These are phyloP conservation scores for Ligdia adustata DNA, from an alignment of 2,888 invertebrate genomes.

Conservation along the genomic window DNA sequence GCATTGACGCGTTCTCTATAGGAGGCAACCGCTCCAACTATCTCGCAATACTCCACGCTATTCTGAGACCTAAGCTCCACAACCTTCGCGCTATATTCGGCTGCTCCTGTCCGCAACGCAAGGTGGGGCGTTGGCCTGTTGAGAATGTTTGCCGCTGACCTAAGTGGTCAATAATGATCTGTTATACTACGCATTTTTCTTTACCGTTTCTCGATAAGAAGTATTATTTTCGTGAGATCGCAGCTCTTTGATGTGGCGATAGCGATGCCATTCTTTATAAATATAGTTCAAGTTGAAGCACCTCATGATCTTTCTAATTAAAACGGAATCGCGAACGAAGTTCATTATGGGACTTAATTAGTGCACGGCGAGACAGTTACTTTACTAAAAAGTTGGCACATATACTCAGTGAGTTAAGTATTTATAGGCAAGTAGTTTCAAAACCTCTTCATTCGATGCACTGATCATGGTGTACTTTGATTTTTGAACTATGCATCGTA, in stretches of 20 bases:
- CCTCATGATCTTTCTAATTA: conserved; percentile 61
- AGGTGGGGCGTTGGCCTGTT: conserved; percentile 77
- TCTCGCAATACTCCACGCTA: conserved; percentile 44
- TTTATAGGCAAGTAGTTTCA: too few relatives aligned
- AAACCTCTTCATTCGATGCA: conserved; percentile 34
- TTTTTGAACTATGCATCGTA: too few relatives aligned
- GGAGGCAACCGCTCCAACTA: conserved; percentile 54
- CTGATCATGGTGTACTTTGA: too few relatives aligned
- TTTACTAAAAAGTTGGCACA: conserved; percentile 57
- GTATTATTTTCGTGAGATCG: conserved; percentile 45
- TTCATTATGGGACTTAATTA: conserved; percentile 73
- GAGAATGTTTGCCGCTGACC: conserved; percentile 81
- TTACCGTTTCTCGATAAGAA: conserved; percentile 57
- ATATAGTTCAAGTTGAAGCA: conserved; percentile 42
- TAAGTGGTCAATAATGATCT: conserved; percentile 81
- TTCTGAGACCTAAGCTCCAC: conserved; percentile 49
- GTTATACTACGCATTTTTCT: conserved; percentile 67
- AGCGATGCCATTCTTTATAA: conserved; percentile 40
- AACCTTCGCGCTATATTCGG: conserved; percentile 51
- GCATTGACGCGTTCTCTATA: conserved; percentile 72
- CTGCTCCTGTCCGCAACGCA: conserved; percentile 47
- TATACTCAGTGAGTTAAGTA: conserved; percentile 37
- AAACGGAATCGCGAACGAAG: conserved; percentile 69
- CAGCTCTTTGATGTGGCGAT: conserved; percentile 42
- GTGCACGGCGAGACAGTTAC: conserved; percentile 71